These are phyloP conservation scores for Scelioninae gen. 1 DNA, from an alignment of 2,888 invertebrate genomes.

Conservation along the genomic window DNA sequence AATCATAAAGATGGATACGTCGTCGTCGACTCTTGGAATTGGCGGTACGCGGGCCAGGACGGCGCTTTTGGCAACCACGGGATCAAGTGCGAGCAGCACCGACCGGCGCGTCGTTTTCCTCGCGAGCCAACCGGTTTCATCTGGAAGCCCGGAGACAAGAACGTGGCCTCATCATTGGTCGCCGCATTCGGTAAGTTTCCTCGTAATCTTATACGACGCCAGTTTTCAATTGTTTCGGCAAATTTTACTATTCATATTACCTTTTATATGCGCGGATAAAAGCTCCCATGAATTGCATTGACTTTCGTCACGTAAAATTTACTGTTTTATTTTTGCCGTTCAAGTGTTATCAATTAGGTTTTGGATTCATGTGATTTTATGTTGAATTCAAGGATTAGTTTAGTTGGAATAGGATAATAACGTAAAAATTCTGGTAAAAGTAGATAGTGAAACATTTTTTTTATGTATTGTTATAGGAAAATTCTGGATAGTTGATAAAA, in stretches of 20 bases:
- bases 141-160: slow-evolving; percentile 79
- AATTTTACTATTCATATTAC: slow-evolving; percentile 45
- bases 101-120: slow-evolving; percentile 83
- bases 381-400: background rate
- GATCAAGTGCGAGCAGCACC: slow-evolving; percentile 79
- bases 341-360: slow-evolving; percentile 29
- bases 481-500: too few relatives aligned
- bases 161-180: slow-evolving; percentile 84
- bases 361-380: background rate
- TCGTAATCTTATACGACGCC: slow-evolving; percentile 52
- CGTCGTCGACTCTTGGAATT: slow-evolving; percentile 81
- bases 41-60: slow-evolving; percentile 82
- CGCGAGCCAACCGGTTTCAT: slow-evolving; percentile 78
- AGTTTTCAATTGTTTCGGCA: slow-evolving; percentile 32
- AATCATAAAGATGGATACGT: slow-evolving; percentile 80
- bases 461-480: background rate
- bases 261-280: slow-evolving; percentile 44
- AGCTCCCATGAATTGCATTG: slow-evolving; percentile 22
- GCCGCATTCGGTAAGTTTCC: slow-evolving; percentile 80
- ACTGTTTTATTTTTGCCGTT: slow-evolving; percentile 20
- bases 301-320: slow-evolving; percentile 29
- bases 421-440: too few relatives aligned
- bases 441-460: background rate
- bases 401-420: too few relatives aligned
- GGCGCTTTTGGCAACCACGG: slow-evolving; percentile 80